phyloP scores from a whole-genome alignment of 1,140 invertebrate genomes.

The Hycleus cichorii region DNA sequence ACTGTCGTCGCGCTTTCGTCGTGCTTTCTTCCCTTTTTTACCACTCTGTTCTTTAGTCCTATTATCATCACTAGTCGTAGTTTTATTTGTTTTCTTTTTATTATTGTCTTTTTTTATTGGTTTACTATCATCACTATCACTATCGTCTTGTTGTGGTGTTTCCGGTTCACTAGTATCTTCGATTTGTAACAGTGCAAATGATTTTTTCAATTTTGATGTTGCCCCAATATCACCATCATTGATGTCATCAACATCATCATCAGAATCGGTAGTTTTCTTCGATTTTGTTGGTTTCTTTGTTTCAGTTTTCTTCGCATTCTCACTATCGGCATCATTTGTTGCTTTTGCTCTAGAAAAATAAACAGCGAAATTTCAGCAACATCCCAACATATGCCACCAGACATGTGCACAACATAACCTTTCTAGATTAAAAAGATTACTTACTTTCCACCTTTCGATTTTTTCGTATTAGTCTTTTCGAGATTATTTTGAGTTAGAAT shows the following conservation, averaged over 20 bases:
- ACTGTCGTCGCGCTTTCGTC: constrained; percentile 68
- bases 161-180: constrained; percentile 36
- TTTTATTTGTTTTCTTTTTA: constrained; percentile 50
- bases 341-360: constrained; percentile 28
- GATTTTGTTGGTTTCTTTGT: constrained; percentile 36
- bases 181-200: constrained; percentile 40
- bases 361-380: background rate
- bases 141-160: constrained; percentile 37
- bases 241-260: background rate
- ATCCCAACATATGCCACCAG: constrained; percentile 5
- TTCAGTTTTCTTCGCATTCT: constrained; percentile 26
- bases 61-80: constrained; percentile 41
- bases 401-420: constrained; percentile 27
- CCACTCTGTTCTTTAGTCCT: constrained; percentile 47
- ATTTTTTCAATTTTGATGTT: constrained; percentile 34
- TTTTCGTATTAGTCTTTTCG: constrained; percentile 30
- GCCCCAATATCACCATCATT: constrained; percentile 18
- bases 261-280: constrained; percentile 40
- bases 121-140: constrained; percentile 41
- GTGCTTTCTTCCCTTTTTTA: constrained; percentile 62
- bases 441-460: constrained; percentile 34
- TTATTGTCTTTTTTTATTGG: constrained; percentile 47
- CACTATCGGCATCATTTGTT: constrained; percentile 33
- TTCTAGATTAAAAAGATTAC: constrained; percentile 10
- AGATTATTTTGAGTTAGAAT: constrained; percentile 30